phyloP scores from a whole-genome alignment of 2,888 invertebrate genomes.

The Tachina fera region DNA sequence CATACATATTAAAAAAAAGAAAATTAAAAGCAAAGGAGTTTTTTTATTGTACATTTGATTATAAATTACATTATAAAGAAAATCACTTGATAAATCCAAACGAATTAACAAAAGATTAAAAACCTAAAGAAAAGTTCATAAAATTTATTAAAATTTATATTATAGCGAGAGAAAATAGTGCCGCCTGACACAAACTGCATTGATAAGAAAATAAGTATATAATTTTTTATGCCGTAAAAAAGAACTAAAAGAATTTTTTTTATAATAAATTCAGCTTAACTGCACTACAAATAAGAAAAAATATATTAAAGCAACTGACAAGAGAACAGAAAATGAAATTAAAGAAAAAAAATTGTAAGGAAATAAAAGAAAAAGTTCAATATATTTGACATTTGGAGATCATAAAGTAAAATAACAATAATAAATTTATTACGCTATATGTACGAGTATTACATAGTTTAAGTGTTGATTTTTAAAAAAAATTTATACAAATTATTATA shows the following conservation, averaged over 20 bases:
- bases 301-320: conserved; percentile 39
- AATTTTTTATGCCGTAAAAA: not conserved
- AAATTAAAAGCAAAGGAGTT: conserved; percentile 4
- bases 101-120: conserved; percentile 49
- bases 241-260: conserved; percentile 24
- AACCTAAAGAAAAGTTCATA: conserved; percentile 45
- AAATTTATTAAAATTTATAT: conserved; percentile 31
- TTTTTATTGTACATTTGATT: conserved; percentile 22
- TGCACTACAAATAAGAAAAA: conserved; percentile 33
- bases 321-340: conserved; percentile 34
- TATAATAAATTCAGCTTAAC: conserved; percentile 35
- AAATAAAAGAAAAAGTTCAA: conserved; percentile 43
- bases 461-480: conserved; percentile 48
- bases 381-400: conserved; percentile 45
- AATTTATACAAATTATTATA: conserved; percentile 61
- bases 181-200: conserved; percentile 3
- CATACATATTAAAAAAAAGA: not conserved
- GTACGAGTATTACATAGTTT: not conserved
- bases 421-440: conserved; percentile 11
- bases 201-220: conserved; percentile 23
- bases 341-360: conserved; percentile 5
- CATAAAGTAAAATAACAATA: conserved; percentile 29
- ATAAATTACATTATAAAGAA: conserved; percentile 62
- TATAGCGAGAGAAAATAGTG: not conserved
- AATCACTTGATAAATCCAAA: conserved; percentile 55